Evolutionary conservation across 2,113 vertebrate species (phyloP).

Genomic region (Pseudorectes ferrugineus): DNA sequence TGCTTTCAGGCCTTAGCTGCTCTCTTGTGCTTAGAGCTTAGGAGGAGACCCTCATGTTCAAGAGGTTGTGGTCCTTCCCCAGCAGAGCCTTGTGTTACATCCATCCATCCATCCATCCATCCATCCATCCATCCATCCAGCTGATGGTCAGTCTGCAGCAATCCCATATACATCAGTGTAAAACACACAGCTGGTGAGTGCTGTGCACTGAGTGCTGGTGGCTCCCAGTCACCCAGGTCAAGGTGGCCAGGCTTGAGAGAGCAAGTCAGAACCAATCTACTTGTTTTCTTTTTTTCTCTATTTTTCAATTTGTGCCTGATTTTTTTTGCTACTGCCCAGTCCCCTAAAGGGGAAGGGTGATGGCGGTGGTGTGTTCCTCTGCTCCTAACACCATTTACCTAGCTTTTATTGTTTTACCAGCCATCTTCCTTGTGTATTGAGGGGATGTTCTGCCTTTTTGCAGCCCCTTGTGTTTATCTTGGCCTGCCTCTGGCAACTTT

Average conservation of each 20-base stretch:
- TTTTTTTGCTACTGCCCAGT: not conserved
- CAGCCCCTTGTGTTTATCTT: not conserved
- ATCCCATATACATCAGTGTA: rapidly evolving
- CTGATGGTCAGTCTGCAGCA: not conserved
- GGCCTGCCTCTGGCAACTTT: not conserved
- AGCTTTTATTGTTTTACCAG: not conserved
- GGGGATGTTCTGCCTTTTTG: not conserved
- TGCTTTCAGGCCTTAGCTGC: not conserved
- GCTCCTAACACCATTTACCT: rapidly evolving
- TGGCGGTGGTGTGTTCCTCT: not conserved
- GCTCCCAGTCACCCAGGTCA: not conserved
- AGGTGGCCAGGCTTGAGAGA: not conserved
- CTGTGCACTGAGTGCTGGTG: not conserved
- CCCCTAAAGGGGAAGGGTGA: not conserved
- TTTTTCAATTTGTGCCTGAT: not conserved
- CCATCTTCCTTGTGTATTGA: not conserved
- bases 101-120: not conserved
- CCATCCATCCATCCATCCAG: not conserved
- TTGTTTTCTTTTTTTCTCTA: not conserved
- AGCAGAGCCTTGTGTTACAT: not conserved
- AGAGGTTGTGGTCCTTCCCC: not conserved
- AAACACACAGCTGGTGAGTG: rapidly evolving
- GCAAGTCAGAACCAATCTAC: not conserved
- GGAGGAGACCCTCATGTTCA: not conserved
- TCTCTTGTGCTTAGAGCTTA: not conserved